Conservation (phyloP, 30 jellyfish, hydroid and myxozoan species). For the Hydractinia echinata region DNA sequence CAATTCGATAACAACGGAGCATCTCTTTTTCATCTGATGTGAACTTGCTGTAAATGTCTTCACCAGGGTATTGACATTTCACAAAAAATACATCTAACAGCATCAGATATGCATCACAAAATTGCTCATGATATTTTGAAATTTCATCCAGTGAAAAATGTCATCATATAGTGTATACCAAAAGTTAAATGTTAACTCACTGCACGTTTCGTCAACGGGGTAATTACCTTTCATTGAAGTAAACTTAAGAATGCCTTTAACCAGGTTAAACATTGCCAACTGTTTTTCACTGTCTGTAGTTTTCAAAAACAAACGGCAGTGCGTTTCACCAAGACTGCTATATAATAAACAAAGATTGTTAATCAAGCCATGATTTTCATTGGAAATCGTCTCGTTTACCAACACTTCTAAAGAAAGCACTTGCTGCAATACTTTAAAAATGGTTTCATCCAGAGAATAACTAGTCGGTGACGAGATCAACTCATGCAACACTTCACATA, state of each 20-base stretch:
- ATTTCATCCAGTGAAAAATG: constrained; percentile 36
- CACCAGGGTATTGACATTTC: constrained; percentile 65
- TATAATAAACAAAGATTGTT: constrained; percentile 49
- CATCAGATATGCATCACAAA: constrained; percentile 52
- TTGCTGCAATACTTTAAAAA: constrained; percentile 40
- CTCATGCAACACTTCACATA: constrained; percentile 46
- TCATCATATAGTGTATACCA: constrained; percentile 85
- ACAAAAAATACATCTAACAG: constrained; percentile 47
- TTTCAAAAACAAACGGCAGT: constrained; percentile 41
- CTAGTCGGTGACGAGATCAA: constrained; percentile 68
- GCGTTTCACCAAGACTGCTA: constrained; percentile 67
- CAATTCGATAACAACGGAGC: constrained; percentile 76
- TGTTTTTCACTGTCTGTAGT: constrained; percentile 54
- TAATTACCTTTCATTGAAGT: constrained; percentile 56
- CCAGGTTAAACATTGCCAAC: constrained; percentile 42
- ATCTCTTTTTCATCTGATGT: constrained; percentile 68
- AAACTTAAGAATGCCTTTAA: constrained; percentile 42
- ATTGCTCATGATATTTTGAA: constrained; percentile 41
- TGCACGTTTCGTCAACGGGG: constrained; percentile 77
- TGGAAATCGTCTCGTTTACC: constrained; percentile 31
- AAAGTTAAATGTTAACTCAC: constrained; percentile 74
- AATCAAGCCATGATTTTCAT: constrained; percentile 34
- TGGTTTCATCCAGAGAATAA: constrained; percentile 52
- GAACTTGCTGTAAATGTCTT: constrained; percentile 21
- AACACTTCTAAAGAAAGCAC: constrained; percentile 44